Conservation (phyloP, 2,888 invertebrate species). For the Mystacides longicornis region DNA sequence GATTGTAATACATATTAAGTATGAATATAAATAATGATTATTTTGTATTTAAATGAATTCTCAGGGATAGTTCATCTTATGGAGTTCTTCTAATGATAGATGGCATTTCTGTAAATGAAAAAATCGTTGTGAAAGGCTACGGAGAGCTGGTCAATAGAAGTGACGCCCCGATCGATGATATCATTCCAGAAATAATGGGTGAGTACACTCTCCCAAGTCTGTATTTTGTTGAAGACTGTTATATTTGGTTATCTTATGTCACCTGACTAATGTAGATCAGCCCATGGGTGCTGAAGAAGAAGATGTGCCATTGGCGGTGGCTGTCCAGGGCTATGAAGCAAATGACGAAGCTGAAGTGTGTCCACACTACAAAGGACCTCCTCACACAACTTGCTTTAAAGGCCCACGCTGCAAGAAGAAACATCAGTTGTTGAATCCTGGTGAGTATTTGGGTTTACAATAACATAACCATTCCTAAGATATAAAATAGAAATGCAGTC, state of each 20-base stretch:
- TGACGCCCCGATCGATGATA: not conserved
- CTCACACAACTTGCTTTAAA: constrained; percentile 42
- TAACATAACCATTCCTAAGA: not conserved
- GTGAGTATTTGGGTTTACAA: constrained; percentile 29
- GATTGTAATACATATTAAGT: too few species aligned
- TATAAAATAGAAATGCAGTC: not conserved
- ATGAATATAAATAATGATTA: too few species aligned
- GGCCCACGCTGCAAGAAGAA: constrained; percentile 39
- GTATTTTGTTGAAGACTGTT: not conserved
- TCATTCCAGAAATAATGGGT: not conserved
- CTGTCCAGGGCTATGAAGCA: constrained; percentile 27
- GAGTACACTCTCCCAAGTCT: not conserved
- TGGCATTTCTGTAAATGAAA: not conserved
- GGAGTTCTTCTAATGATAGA: not conserved
- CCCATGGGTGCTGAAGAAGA: constrained; percentile 15
- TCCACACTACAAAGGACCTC: constrained; percentile 42
- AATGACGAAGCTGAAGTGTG: constrained; percentile 45
- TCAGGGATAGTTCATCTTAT: not conserved
- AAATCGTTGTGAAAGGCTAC: not conserved
- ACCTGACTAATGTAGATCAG: constrained; percentile 3
- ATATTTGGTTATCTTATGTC: not conserved
- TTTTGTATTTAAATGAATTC: not conserved
- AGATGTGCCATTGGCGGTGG: constrained; percentile 5
- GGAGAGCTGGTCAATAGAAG: not conserved
- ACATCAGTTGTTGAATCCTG: constrained; percentile 40